phyloP scores from a whole-genome alignment of 2,797 vertebrate species.

The Phylloscopus collybita region DNA sequence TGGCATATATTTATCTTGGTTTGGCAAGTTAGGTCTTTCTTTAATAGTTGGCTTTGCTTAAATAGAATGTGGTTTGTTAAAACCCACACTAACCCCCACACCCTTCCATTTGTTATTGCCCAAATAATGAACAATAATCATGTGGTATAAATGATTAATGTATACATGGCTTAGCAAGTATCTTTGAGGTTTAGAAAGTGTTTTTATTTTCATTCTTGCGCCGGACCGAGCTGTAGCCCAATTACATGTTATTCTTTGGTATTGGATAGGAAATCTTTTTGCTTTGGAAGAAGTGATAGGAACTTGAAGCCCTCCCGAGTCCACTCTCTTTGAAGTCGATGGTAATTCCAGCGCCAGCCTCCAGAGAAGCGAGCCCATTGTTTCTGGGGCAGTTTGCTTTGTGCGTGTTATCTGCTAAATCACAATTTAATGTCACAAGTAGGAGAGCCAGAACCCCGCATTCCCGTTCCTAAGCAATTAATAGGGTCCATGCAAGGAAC shows the following conservation, averaged over 20 bases:
- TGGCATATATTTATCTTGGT: slow-evolving; percentile 90
- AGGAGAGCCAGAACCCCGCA: background rate
- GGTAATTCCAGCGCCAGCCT: slow-evolving; percentile 36
- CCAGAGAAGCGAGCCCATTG: slow-evolving; percentile 25
- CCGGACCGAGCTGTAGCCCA: slow-evolving; percentile 61
- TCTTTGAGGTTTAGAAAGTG: slow-evolving; percentile 81
- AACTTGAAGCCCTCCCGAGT: background rate
- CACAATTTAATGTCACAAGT: slow-evolving; percentile 32
- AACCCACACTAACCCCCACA: slow-evolving; percentile 83
- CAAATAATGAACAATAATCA: slow-evolving; percentile 83
- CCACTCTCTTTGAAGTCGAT: slow-evolving; percentile 16
- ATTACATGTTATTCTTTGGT: slow-evolving; percentile 61
- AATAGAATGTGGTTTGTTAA: slow-evolving; percentile 85
- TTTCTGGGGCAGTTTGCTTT: slow-evolving; percentile 40
- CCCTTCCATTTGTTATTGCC: slow-evolving; percentile 84
- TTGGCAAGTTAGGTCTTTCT: slow-evolving; percentile 85
- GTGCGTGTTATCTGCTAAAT: slow-evolving; percentile 17
- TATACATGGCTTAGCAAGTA: slow-evolving; percentile 79
- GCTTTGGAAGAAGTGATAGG: slow-evolving; percentile 10
- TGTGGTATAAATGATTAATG: slow-evolving; percentile 86
- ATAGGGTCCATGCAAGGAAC: background rate
- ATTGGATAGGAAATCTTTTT: slow-evolving; percentile 18
- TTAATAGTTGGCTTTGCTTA: slow-evolving; percentile 87
- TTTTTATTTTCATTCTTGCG: slow-evolving; percentile 77
- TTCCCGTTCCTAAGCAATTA: slow-evolving; percentile 30